Base-by-base conservation (phyloP, 2,888 invertebrate genomes). In the Monochamus alternatus region DNA sequence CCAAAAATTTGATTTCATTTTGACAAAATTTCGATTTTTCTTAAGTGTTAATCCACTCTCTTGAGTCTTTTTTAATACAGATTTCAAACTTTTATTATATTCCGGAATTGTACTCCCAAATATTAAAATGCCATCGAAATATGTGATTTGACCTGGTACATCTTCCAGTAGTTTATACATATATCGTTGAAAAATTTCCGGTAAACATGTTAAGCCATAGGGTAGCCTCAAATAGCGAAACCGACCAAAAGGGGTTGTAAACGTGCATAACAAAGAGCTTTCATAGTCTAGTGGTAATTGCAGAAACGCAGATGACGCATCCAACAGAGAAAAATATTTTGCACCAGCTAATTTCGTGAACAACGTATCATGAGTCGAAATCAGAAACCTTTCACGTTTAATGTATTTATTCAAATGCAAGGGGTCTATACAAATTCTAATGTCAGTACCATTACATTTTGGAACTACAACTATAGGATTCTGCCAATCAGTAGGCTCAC, bases 301-400 rank as follows among this genome's bases (percentile, higher is more conserved):
- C 22, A 78, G 44, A 52, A 77, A 78, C 55, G 78, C 76, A 7
- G 60, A 67, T 12, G 80, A 79, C 32, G 77, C 75, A 75, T 79
- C 77, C n/a, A 78, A 44, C 10, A 73, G 32, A 32, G 65, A 51
- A 75, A 71, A 75, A 43, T 66, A 71, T 58, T 67, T 67, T 5
- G 72, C 63, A 8, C 76, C 74, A 9, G 38, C 9, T 32, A 78
- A 60, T 51, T 73, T 51, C 5, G 75, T 58, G 30, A 73, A 73
- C 12, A 77, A 62, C 10, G n/a, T 32, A 22, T 76, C 73, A 10
- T 70, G 66, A 30, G 78, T 76, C 9, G 77, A 71, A 44, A 75
- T 77, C 7, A 67, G 14, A 67, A 73, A 75, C 12, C 43, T n/a
- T 55, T 76, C 73, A 10, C 76, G 60, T 31, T 63, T 73, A 8